A percentile compares a stretch with the other conserved stretches of the same genome.
phyloP scores from a whole-genome alignment of 2,888 invertebrate species.

The Cremastinae sp. region DNA sequence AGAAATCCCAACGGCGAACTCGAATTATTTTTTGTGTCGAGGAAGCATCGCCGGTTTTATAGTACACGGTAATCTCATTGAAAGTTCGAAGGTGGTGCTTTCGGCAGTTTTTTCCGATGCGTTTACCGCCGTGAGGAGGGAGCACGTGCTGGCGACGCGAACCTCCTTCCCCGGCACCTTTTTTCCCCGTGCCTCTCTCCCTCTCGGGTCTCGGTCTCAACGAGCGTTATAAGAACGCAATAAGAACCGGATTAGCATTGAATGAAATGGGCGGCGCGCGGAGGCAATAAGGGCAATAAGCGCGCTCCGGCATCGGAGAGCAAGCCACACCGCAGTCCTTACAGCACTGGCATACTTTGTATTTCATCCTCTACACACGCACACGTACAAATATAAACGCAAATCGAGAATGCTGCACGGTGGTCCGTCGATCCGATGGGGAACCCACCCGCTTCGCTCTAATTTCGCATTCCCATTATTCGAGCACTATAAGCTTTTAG shows the following conservation, averaged over 20 bases:
- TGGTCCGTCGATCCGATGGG: constrained; percentile 66
- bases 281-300: constrained; percentile 71
- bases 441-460: constrained; percentile 31
- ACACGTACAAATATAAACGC: background rate
- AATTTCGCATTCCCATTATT: constrained; percentile 32
- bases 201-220: constrained; percentile 63
- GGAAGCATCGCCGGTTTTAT: constrained; percentile 16
- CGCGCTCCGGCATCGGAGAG: constrained; percentile 55
- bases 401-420: constrained; percentile 63
- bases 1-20: background rate
- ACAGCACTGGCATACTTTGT: constrained; percentile 9
- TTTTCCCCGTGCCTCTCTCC: constrained; percentile 1
- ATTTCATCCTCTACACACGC: constrained; percentile 26
- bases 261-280: constrained; percentile 78
- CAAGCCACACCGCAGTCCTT: constrained; percentile 39
- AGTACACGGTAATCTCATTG: constrained; percentile 27
- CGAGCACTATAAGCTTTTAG: too few species aligned
- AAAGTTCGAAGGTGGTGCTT: constrained; percentile 29
- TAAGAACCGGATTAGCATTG: constrained; percentile 80
- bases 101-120: constrained; percentile 13
- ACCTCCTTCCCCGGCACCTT: constrained; percentile 12
- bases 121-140: constrained; percentile 30
- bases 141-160: constrained; percentile 64
- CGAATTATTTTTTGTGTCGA: constrained; percentile 20
- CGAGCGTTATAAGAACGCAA: constrained; percentile 78